Conservation (phyloP, 1,140 invertebrate genomes). For the Neuroterus valhalla region DNA sequence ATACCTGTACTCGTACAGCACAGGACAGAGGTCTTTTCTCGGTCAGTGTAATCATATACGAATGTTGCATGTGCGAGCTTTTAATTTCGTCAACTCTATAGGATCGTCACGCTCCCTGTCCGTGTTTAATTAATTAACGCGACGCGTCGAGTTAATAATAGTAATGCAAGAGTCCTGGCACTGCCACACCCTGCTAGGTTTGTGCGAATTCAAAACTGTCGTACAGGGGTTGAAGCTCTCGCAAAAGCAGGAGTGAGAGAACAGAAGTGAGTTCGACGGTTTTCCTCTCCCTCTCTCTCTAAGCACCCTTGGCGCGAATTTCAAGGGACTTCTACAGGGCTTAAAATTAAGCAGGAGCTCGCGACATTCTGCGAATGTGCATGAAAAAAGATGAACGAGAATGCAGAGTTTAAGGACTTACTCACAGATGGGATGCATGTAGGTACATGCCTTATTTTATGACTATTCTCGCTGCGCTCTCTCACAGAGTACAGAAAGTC, state of each 20-base stretch:
- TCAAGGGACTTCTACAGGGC: constrained; percentile 12
- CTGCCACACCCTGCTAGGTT: background rate
- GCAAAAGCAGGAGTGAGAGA: background rate
- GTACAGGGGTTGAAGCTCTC: background rate
- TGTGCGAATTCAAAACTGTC: background rate
- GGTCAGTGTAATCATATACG: background rate
- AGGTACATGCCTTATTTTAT: too few relatives aligned
- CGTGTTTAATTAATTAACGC: constrained; percentile 28
- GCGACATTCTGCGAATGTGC: constrained; percentile 1
- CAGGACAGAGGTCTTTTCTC: background rate
- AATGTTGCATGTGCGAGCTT: constrained; percentile 11
- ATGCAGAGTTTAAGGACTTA: constrained; percentile 8
- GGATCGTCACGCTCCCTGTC: background rate
- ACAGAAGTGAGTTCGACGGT: too few relatives aligned
- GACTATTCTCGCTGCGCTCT: background rate
- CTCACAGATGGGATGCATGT: background rate
- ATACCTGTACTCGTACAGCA: background rate
- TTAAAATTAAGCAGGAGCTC: constrained; percentile 21
- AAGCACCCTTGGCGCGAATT: background rate
- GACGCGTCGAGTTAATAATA: constrained; percentile 5
- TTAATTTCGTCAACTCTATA: constrained; percentile 23
- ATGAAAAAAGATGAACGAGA: background rate
- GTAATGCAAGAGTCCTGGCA: background rate
- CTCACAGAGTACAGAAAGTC: constrained; percentile 7
- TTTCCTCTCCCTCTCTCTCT: background rate